A percentile compares a stretch with the other conserved stretches of the same genome.
Conservation (phyloP, 37 sponge, comb jelly and placozoan species). For the Mnemiopsis leidyi region DNA sequence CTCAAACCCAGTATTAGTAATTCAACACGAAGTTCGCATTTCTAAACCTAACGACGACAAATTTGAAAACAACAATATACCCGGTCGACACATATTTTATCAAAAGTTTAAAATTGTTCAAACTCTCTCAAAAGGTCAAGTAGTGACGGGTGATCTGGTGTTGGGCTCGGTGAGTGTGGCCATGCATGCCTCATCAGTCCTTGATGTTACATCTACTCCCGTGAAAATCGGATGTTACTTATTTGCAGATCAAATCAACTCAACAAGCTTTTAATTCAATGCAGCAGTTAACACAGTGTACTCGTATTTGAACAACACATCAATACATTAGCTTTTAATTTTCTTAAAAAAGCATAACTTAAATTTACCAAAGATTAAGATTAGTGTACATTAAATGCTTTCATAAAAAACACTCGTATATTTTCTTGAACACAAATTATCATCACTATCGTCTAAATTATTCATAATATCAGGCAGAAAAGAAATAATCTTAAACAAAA, state of each 20-base stretch:
- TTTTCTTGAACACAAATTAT: slow-evolving; percentile 37
- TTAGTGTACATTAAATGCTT: slow-evolving; percentile 31
- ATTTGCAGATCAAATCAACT: neutral
- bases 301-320: neutral
- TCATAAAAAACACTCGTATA: slow-evolving; percentile 43
- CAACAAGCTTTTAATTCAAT: neutral
- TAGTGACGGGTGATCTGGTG: too few relatives aligned
- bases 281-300: neutral
- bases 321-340: slow-evolving; percentile 14
- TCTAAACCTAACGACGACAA: slow-evolving; percentile 26
- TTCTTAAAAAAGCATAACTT: slow-evolving; percentile 30
- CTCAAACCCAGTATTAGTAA: slow-evolving; percentile 39
- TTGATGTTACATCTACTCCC: neutral
- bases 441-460: slow-evolving; percentile 25
- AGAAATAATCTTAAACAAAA: slow-evolving; percentile 42
- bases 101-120: neutral
- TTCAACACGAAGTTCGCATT: neutral
- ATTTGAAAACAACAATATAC: neutral
- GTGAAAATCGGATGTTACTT: neutral
- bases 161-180: too few relatives aligned
- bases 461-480: slow-evolving; percentile 44
- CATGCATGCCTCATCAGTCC: too few relatives aligned
- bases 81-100: neutral
- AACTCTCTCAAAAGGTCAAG: neutral
- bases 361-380: slow-evolving; percentile 25